A percentile compares a stretch with the other conserved stretches of the same genome.
These are phyloP conservation scores for Psilanteris sp. DNA, from an alignment of 1,140 invertebrate genomes.

Conservation along the genomic window DNA sequence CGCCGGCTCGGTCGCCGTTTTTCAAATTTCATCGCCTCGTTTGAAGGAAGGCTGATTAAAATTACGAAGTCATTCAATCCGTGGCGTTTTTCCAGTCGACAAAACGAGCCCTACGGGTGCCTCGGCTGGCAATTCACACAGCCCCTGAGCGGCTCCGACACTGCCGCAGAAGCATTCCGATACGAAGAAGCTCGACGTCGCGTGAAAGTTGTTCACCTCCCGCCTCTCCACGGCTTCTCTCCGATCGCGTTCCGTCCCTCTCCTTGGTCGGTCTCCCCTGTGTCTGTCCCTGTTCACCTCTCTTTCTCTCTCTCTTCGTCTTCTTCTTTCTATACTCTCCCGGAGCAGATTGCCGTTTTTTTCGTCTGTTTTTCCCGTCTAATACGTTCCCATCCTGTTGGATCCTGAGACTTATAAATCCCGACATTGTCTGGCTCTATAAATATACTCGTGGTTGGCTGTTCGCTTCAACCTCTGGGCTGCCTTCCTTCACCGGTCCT, in stretches of 20 bases:
- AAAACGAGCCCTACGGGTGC: conserved; percentile 49
- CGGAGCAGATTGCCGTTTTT: conserved; percentile 15
- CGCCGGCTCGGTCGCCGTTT: no score
- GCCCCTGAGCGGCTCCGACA: conserved; percentile 57
- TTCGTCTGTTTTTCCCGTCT: conserved; percentile 62
- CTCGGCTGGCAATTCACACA: conserved; percentile 51
- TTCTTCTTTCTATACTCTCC: conserved; percentile 36
- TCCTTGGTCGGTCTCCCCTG: no score
- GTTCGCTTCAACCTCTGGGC: conserved; percentile 14
- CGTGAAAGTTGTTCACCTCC: conserved; percentile 70
- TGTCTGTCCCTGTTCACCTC: no score
- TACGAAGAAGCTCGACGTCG: conserved; percentile 69
- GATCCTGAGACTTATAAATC: conserved; percentile 65
- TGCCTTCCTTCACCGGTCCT: conserved; percentile 51
- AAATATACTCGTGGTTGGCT: conserved; percentile 53
- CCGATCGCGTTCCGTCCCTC: conserved; percentile 21
- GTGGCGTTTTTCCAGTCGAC: conserved; percentile 52
- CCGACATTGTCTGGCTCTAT: conserved; percentile 63
- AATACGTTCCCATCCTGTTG: conserved; percentile 65
- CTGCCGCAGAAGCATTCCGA: conserved; percentile 65
- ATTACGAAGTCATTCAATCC: conserved; percentile 57
- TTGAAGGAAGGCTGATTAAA: conserved; percentile 45
- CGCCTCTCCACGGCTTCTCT: conserved; percentile 36
- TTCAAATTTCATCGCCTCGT: not conserved
- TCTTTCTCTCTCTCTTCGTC: conserved; percentile 4